These are phyloP conservation scores for Hyperopisus bebe DNA, from an alignment of 2,113 vertebrate species.

Conservation along the genomic window DNA sequence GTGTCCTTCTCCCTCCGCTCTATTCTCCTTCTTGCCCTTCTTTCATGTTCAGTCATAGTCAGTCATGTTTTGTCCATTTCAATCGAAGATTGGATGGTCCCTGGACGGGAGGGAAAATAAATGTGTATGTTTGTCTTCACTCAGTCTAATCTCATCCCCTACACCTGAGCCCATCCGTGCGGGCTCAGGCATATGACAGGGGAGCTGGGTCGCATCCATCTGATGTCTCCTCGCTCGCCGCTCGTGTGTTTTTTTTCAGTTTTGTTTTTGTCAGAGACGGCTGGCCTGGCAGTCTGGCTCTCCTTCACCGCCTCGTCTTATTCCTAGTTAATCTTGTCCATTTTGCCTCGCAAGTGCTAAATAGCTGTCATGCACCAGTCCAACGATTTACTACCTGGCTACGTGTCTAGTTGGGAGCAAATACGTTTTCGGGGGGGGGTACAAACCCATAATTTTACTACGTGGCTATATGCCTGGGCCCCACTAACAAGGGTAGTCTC, in stretches of 20 bases:
- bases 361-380: background rate
- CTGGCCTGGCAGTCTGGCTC: background rate
- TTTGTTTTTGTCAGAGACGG: background rate
- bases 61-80: background rate
- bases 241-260: background rate
- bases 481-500: background rate
- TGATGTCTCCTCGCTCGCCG: background rate
- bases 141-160: background rate
- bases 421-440: background rate
- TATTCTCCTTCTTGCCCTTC: background rate
- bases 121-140: conserved; percentile 6
- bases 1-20: background rate
- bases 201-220: background rate
- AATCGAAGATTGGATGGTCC: background rate
- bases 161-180: background rate
- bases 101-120: background rate
- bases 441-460: background rate
- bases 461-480: background rate
- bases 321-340: background rate
- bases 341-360: background rate
- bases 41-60: background rate
- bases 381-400: background rate
- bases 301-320: background rate
- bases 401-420: background rate
- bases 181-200: background rate